Evolutionary conservation across 1,140 invertebrate species (phyloP), one percentile per base, ranked within the genome.

Genomic region (Campoletis sonorensis): DNA sequence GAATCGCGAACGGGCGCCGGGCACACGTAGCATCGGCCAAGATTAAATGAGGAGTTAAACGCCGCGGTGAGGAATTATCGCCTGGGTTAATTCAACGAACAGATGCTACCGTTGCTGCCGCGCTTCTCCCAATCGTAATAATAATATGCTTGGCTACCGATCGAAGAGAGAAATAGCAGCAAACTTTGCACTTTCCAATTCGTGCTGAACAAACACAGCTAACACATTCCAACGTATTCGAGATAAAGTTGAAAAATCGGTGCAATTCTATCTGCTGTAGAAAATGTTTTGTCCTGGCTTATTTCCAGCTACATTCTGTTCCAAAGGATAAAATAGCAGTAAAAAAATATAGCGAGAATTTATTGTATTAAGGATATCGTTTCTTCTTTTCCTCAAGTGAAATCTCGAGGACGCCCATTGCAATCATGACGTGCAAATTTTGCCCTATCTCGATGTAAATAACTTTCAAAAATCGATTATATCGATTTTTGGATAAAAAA

Each of bases 31-130:
- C 70, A 72, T 72, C 70, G 37, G 37, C 70, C 70, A 18, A 49
- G 70, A 72, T 72, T 72, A 72, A 72, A 72, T 26, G 61, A 64
- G 61, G 61, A 64, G 61, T 64, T 64, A 64, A 64, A 64, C 61
- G 61, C 61, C 61, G 61, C 61, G 21, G 61, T 64, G 23, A 64
- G 61, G 61, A 64, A 64, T 64, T 64, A 64, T 64, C 61, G 61
- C 61, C n/a, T 23, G 61, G 61, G 61, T 64, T 64, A 64, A 64
- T 26, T 23, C 61, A 23, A 64, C 23, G 61, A 64, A 64, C 61
- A 64, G 61, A 64, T 64, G 61, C 61, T 64, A 26, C 61, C 61
- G 23, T 64, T 64, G 61, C 21, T 64, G 61, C 61, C 21, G 61
- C 21, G 61, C 21, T 64, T 64, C 61, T 4, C 61, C 21, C 61